Conservation (phyloP, 2,797 vertebrate species). For the Pogonophryne albipinna region DNA sequence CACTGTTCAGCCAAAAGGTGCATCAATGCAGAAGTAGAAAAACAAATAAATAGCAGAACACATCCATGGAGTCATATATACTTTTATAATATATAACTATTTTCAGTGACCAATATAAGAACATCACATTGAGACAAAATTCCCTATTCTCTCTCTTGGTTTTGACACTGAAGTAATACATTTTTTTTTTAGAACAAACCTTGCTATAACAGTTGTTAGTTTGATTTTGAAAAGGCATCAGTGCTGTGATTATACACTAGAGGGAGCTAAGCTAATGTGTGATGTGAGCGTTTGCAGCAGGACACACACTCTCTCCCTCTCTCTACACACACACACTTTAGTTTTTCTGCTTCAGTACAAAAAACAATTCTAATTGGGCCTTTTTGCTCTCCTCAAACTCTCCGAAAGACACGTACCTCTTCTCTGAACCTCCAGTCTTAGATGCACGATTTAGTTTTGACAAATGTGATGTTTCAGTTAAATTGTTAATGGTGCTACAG, state of each 20-base stretch:
- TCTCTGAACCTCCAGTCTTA: constrained; percentile 67
- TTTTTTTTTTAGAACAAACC: no score
- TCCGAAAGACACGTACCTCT: constrained; percentile 57
- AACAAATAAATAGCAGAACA: not conserved
- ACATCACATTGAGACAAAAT: no score
- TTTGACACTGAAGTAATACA: no score
- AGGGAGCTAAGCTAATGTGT: constrained; percentile 95
- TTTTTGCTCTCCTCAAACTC: constrained; percentile 68
- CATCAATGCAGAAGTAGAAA: not conserved
- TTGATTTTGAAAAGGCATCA: not conserved
- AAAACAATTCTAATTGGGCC: constrained; percentile 86
- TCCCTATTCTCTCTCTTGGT: no score
- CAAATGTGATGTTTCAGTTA: constrained; percentile 86
- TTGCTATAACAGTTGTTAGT: not conserved
- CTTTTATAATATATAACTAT: not conserved
- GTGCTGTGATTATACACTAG: constrained; percentile 85
- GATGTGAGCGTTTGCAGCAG: constrained; percentile 68
- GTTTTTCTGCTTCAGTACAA: constrained; percentile 84
- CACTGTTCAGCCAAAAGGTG: not conserved
- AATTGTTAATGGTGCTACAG: constrained; percentile 85
- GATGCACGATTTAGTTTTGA: constrained; percentile 83
- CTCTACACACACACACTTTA: constrained; percentile 43
- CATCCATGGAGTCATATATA: not conserved
- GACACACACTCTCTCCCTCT: not conserved
- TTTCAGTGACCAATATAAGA: not conserved